These are phyloP conservation scores for Lithophane ornitopus DNA, from an alignment of 2,888 invertebrate genomes.

Conservation along the genomic window DNA sequence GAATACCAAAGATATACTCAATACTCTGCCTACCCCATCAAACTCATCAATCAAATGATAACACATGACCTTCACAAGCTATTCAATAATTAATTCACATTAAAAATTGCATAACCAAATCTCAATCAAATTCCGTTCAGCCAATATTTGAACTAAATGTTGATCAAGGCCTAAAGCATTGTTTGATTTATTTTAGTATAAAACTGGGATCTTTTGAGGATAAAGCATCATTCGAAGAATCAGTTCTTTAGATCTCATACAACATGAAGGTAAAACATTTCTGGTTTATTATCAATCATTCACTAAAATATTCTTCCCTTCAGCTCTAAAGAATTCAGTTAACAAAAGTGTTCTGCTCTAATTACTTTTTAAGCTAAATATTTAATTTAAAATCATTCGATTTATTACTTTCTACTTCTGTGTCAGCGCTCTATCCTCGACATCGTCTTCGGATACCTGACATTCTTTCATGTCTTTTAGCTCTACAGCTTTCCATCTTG, in stretches of 20 bases:
- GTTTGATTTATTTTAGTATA: constrained; percentile 80
- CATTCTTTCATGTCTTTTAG: too few species aligned
- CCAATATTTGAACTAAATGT: constrained; percentile 59
- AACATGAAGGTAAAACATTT: constrained; percentile 82
- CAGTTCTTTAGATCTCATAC: constrained; percentile 80
- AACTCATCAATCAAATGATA: constrained; percentile 31
- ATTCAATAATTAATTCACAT: constrained; percentile 54
- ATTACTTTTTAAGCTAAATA: neutral
- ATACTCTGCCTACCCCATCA: neutral
- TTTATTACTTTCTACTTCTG: neutral
- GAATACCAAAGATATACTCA: too few species aligned
- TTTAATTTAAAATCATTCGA: too few species aligned
- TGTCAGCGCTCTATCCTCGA: neutral
- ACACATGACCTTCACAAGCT: constrained; percentile 52
- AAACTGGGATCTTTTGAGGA: constrained; percentile 66
- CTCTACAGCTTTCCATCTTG: too few species aligned
- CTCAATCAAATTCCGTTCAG: constrained; percentile 62
- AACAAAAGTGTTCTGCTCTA: neutral
- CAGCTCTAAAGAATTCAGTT: neutral
- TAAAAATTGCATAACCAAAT: constrained; percentile 66
- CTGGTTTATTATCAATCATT: constrained; percentile 11
- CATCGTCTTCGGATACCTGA: too few species aligned
- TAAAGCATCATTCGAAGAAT: constrained; percentile 75
- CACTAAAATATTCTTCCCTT: neutral
- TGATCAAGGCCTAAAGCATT: constrained; percentile 70